Conservation (phyloP, 2,888 invertebrate genomes). For the Melieria crassipennis region DNA sequence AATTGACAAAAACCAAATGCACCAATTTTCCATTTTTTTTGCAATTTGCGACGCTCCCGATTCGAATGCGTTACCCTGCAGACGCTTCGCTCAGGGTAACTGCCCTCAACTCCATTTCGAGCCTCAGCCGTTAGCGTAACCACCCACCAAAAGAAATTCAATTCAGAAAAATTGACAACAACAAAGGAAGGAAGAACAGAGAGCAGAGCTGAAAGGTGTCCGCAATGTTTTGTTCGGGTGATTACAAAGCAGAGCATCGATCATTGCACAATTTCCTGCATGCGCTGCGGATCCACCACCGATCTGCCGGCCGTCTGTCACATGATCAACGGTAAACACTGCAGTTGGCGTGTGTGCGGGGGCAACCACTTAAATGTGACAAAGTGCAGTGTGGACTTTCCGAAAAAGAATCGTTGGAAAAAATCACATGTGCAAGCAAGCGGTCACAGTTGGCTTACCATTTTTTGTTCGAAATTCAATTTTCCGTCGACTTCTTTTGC, state of each 20-base stretch:
- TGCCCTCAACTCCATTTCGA: conserved; percentile 1
- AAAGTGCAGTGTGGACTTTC: background rate
- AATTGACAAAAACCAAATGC: conserved; percentile 16
- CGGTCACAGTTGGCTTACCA: background rate
- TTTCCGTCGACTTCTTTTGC: no score
- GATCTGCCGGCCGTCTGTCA: background rate
- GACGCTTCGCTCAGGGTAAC: background rate
- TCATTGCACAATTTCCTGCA: conserved; percentile 13
- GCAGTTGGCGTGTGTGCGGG: background rate
- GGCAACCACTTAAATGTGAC: conserved; percentile 15
- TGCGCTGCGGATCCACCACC: background rate
- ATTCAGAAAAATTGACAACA: conserved; percentile 12
- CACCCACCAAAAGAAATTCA: conserved; percentile 22
- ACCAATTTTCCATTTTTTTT: conserved; percentile 16
- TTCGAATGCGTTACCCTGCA: conserved; percentile 13
- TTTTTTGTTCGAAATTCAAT: background rate
- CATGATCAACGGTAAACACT: background rate
- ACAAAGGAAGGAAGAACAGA: conserved; percentile 8
- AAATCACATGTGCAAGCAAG: no score
- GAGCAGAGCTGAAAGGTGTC: background rate
- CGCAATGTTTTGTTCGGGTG: conserved; percentile 7
- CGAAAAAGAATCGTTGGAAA: no score
- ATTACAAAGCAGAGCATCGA: conserved; percentile 2
- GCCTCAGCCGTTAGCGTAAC: conserved; percentile 18
- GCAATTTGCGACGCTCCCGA: conserved; percentile 24